Conservation (phyloP, 2,888 invertebrate genomes). For the Acrobasis consociella region DNA sequence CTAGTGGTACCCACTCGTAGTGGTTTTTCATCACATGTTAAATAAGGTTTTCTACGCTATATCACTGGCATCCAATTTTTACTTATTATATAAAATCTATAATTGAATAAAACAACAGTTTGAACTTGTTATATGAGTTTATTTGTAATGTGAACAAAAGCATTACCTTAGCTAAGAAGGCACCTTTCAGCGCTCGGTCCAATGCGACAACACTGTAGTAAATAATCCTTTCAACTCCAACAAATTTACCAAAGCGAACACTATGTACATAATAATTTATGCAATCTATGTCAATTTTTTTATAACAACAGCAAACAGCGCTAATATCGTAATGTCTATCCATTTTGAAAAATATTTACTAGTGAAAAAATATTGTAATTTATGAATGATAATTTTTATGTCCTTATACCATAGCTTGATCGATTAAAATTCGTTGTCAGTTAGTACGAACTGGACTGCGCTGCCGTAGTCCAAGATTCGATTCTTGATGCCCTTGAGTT, state of each 20-base stretch:
- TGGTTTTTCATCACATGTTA: too few species aligned
- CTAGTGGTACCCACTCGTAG: too few species aligned
- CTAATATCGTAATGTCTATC: constrained; percentile 36
- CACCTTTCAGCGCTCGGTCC: constrained; percentile 62
- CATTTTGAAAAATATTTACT: constrained; percentile 47
- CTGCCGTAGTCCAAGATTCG: constrained; percentile 83
- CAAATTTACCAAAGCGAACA: constrained; percentile 57
- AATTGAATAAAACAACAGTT: constrained; percentile 48
- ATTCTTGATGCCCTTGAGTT: constrained; percentile 80
- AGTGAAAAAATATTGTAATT: constrained; percentile 41
- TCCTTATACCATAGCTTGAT: constrained; percentile 57
- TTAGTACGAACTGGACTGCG: constrained; percentile 82
- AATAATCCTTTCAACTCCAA: constrained; percentile 64
- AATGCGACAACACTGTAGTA: constrained; percentile 65
- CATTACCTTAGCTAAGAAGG: constrained; percentile 71
- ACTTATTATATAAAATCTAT: too few species aligned
- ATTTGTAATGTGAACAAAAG: constrained; percentile 70
- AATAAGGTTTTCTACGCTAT: too few species aligned
- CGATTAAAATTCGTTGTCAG: constrained; percentile 73
- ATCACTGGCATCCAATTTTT: too few species aligned
- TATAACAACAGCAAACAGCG: constrained; percentile 60
- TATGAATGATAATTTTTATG: constrained; percentile 35
- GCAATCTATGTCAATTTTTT: constrained; percentile 47
- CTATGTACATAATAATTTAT: constrained; percentile 70
- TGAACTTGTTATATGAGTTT: constrained; percentile 72